Conservation (phyloP, 2,113 vertebrate genomes). For the Eurypyga helias region DNA sequence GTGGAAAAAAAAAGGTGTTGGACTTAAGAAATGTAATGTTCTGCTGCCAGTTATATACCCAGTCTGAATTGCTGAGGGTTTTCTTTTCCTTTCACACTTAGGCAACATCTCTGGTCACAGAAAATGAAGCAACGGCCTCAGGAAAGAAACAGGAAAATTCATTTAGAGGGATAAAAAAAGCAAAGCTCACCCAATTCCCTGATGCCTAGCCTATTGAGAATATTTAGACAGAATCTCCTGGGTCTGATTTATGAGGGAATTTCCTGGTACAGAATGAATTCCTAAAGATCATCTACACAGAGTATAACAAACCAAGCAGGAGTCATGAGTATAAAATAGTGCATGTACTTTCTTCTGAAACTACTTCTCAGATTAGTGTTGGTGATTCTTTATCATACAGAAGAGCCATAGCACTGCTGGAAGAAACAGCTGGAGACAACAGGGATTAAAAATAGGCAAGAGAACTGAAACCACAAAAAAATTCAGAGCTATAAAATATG, state of each 20-base stretch:
- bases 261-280: not conserved
- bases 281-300: not conserved
- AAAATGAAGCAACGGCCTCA: constrained; percentile 9
- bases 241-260: not conserved
- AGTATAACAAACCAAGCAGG: not conserved
- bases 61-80: not conserved
- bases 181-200: not conserved
- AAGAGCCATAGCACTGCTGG: not conserved
- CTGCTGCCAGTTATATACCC: not conserved
- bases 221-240: not conserved
- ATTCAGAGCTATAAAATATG: not conserved
- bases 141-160: constrained; percentile 3
- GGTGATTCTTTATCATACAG: not conserved
- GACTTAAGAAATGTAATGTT: not conserved
- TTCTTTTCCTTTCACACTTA: constrained; percentile 29
- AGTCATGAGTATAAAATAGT: not conserved
- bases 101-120: not conserved
- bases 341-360: not conserved
- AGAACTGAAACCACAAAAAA: not conserved
- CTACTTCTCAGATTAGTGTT: not conserved
- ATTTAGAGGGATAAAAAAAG: not conserved
- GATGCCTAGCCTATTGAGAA: not conserved
- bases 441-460: not conserved
- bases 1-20: not conserved
- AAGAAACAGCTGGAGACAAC: not conserved